Evolutionary conservation across 2,888 invertebrate genomes (phyloP), one percentile per base, ranked within the genome.

Genomic region (Bombyx huttoni): DNA sequence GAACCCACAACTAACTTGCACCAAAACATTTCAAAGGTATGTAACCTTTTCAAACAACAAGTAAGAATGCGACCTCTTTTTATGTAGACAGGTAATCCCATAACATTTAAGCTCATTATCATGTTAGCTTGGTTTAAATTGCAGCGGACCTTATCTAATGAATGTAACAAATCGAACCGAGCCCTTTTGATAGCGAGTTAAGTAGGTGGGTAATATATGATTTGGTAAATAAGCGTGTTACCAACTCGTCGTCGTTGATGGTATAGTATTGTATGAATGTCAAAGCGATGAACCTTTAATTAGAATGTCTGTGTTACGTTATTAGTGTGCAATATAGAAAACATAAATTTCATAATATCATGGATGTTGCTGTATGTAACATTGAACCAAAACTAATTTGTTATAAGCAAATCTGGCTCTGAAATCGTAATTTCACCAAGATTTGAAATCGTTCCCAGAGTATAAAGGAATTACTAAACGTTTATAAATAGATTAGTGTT

Each of bases 401-500:
- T 80, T 76, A 75, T 75, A 83, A 83, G 82, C 81, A 81, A 80
- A 84, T 76, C 73, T 78, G 81, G 67, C 75, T 76, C 73, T 69
- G 70, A 76, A 78, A 73, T 81, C 75, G 72, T 81, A 85, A 76
- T 82, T 86, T 87, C 84, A 86, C 85, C 87, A 75, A 80, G 74
- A 78, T 72, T 80, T 76, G 70, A 79, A 81, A 81, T 76, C 75
- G 84, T 76, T 81, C 85, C 86, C 87, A 83, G 78, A 80, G 83
- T 80, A 77, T 85, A 85, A 73, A 81, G 84, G 83, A 86, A 87
- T 88, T 88, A 88, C 88, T 85, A 79, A 87, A 86, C 75, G 87
- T 87, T 88, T 88, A 88, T 78, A 88, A 88, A 88, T 88, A 88
- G 88, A 87, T 86, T 86, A 86, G 85, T 87, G 87, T 88, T 87